These are phyloP conservation scores for Mormyrops boulengeri DNA, from an alignment of 2,797 vertebrate species.

Conservation along the genomic window DNA sequence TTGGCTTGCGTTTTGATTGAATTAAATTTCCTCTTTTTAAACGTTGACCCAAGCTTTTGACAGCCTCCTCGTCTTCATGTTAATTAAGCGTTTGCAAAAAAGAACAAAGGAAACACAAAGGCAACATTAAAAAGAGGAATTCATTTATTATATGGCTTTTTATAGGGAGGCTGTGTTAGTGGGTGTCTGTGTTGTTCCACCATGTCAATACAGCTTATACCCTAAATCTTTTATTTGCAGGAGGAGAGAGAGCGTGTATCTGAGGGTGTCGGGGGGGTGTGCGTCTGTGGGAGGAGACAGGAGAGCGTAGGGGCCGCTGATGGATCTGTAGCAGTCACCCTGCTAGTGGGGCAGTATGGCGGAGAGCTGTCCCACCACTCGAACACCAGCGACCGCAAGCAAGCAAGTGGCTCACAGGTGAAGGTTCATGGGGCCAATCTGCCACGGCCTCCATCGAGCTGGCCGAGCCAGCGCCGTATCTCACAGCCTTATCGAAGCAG, in stretches of 20 bases:
- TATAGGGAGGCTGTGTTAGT: conserved; percentile 12
- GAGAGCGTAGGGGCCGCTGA: not conserved
- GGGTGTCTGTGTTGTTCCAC: not conserved
- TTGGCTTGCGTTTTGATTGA: conserved; percentile 3
- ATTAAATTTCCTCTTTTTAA: conserved; percentile 25
- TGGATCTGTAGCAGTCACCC: not conserved
- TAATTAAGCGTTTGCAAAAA: conserved; percentile 25
- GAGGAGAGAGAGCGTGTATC: not conserved
- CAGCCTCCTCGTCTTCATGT: conserved; percentile 15
- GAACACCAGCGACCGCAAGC: not conserved
- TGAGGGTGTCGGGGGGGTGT: not conserved
- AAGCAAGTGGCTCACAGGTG: not conserved
- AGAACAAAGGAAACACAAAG: conserved; percentile 20
- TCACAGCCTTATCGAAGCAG: not conserved
- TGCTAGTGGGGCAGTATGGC: not conserved
- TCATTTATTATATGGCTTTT: conserved; percentile 3
- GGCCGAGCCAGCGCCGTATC: not conserved
- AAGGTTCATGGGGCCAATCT: not conserved
- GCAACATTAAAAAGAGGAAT: conserved; percentile 17
- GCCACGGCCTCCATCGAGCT: not conserved
- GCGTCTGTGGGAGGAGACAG: not conserved
- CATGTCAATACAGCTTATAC: not conserved
- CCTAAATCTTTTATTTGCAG: conserved; percentile 4
- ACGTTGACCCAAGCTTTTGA: conserved; percentile 26
- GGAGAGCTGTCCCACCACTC: not conserved